Base-by-base conservation (phyloP, 1,140 invertebrate species). In the Muscidifurax raptorellus region DNA sequence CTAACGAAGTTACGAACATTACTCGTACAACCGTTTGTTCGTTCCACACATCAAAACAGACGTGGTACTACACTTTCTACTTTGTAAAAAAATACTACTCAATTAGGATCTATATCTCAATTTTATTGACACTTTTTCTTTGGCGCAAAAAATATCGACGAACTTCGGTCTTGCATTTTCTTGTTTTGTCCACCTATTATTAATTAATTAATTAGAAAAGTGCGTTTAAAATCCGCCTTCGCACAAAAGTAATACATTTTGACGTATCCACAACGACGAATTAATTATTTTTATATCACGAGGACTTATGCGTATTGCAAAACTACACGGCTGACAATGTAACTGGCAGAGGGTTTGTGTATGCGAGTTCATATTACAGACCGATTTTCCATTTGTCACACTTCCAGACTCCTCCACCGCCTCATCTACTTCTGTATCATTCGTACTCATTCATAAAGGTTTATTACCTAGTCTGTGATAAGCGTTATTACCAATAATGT, bases 51-150 rank as follows among this genome's bases (percentile, higher is more conserved):
- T n/a, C 52, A 59, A 59, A 59, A 7, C 18, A 59, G 9, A 59
- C 22, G 52, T n/a, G 18, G 18, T 7, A 59, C 18, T 59, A 6
- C 5, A 59, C 6, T 59, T 59, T n/a, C 18, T 7, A 22, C 6
- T 59, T 59, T 52, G 18, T 52, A 59, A 59, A n/a, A 59, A 59
- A 59, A 59, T n/a, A 59, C 0, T 59, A 59, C 52, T 59, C 52
- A n/a, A 28, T 72, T 82, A 85, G 67, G 66, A 78, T 82, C 84
- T 85, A 78, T 85, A 82, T 85, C 32, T 81, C 36, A 85, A 59
- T 85, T 85, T 85, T 85, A 85, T 85, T 85, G 84, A 85, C 84
- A 82, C 80, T 85, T 80, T 83, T 82, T 85, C 74, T 85, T 85
- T 85, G 84, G 84, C 84, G 84, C 80, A 85, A 85, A 85, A 85